phyloP scores from a whole-genome alignment of 2,888 invertebrate genomes.

The Drosophila lutescens region DNA sequence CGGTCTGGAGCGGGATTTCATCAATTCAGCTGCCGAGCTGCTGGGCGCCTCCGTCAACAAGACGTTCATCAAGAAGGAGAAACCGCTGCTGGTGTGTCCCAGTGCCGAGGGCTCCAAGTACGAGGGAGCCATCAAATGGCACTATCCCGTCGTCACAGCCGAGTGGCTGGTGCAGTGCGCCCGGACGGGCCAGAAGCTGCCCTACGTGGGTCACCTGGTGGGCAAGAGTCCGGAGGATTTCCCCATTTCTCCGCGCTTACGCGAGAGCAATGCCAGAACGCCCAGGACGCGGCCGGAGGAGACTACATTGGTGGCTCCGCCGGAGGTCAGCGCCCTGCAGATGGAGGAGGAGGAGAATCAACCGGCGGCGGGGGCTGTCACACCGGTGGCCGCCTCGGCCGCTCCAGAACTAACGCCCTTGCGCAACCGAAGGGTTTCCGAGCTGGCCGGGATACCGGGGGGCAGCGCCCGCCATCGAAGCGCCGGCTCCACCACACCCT shows the following conservation, averaged over 20 bases:
- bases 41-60: conserved; percentile 90
- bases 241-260: conserved; percentile 68
- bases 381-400: no score
- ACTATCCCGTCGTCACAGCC: conserved; percentile 90
- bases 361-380: no score
- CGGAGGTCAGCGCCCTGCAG: neutral
- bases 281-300: neutral
- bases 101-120: conserved; percentile 91
- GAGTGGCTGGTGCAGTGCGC: conserved; percentile 91
- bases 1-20: conserved; percentile 89
- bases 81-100: conserved; percentile 93
- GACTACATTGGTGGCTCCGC: conserved; percentile 1
- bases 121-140: conserved; percentile 93
- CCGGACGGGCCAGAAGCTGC: conserved; percentile 85
- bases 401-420: conserved; percentile 74
- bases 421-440: conserved; percentile 81
- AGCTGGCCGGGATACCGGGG: conserved; percentile 58
- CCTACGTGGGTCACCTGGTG: conserved; percentile 86
- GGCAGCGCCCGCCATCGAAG: conserved; percentile 50
- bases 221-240: conserved; percentile 85
- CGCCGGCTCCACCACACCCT: conserved; percentile 31
- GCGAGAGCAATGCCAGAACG: conserved; percentile 20
- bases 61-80: conserved; percentile 88
- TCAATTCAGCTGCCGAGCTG: conserved; percentile 88
- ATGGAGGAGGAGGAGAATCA: conserved; percentile 53